Evolutionary conservation across 1,140 invertebrate species (phyloP), one percentile per base, ranked within the genome.

Genomic region (Nilaparvata lugens): DNA sequence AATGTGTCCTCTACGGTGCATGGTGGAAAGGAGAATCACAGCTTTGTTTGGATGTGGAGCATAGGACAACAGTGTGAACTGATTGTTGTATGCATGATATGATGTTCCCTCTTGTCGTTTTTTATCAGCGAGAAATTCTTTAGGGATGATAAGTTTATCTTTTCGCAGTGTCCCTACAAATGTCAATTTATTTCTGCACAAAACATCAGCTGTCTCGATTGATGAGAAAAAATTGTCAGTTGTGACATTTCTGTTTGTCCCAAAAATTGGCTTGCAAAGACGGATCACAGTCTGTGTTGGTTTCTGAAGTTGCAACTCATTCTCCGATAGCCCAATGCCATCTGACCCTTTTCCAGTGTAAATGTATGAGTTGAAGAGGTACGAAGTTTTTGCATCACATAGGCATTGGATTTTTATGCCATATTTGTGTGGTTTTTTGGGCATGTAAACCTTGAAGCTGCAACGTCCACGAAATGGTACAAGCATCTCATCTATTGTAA

Each of bases 111-210:
- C 38, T n/a, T 21, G 45, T n/a, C n/a, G n/a, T n/a, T n/a, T n/a
- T n/a, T n/a, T 24, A 19, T 24, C 55, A 40, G 21, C 25, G 35
- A 28, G 18, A 62, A 71, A 72, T n/a, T 56, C 13, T n/a, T 52
- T 25, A 25, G 73, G 72, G 42, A 76, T 70, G 56, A 75, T 64
- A 55, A 62, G 64, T 69, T 75, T 75, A 61, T 76, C 75, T 70
- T 73, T 75, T 62, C 67, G 70, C 40, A 77, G 42, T 14, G 75
- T 77, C 18, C 74, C 76, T n/a, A 75, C 65, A 55, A 73, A 71
- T 48, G 77, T 59, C 56, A 64, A 14, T 51, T 57, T 62, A 24
- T 65, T 58, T 28, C 65, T 58, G 35, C 71, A 58, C 64, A 58
- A 66, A 48, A 75, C 64, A 52, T 58, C 56, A 45, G 73, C 58